Conservation (phyloP, 2,797 vertebrate species). For the Acrossocheilus wenchowensis region DNA sequence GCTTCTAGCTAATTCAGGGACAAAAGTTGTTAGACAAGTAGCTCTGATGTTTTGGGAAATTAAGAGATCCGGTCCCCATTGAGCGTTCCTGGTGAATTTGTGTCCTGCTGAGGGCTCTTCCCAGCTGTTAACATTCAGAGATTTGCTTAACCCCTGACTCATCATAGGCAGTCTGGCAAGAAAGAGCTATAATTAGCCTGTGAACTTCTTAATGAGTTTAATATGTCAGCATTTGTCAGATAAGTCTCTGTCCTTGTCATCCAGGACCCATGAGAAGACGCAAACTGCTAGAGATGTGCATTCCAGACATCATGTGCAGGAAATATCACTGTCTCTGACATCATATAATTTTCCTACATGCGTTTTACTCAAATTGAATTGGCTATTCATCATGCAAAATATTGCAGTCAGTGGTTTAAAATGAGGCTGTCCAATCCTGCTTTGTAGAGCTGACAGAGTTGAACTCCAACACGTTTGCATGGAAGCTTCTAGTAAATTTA, state of each 20-base stretch:
- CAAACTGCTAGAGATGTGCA: conserved; percentile 30
- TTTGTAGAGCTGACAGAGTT: background rate
- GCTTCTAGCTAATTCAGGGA: conserved; percentile 5
- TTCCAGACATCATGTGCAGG: background rate
- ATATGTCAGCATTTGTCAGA: conserved; percentile 63
- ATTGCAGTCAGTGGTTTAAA: background rate
- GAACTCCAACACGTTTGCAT: background rate
- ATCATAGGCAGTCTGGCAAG: conserved; percentile 66
- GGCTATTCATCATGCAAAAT: background rate
- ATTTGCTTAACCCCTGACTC: conserved; percentile 66
- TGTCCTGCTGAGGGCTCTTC: conserved; percentile 64
- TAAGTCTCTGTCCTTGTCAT: conserved; percentile 59
- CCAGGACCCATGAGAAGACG: conserved; percentile 32
- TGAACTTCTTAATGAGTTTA: conserved; percentile 67
- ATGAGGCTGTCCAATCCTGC: background rate
- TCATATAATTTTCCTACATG: background rate
- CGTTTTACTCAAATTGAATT: background rate
- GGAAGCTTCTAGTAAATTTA: too few relatives aligned
- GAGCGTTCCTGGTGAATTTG: conserved; percentile 65
- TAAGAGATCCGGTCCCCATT: conserved; percentile 55
- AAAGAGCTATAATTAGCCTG: conserved; percentile 69
- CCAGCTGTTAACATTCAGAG: conserved; percentile 64
- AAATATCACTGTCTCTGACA: background rate
- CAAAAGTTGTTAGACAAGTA: conserved; percentile 44
- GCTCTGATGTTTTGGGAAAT: conserved; percentile 58